These are phyloP conservation scores for Pimephales promelas DNA, from an alignment of 2,113 vertebrate species.

Conservation along the genomic window DNA sequence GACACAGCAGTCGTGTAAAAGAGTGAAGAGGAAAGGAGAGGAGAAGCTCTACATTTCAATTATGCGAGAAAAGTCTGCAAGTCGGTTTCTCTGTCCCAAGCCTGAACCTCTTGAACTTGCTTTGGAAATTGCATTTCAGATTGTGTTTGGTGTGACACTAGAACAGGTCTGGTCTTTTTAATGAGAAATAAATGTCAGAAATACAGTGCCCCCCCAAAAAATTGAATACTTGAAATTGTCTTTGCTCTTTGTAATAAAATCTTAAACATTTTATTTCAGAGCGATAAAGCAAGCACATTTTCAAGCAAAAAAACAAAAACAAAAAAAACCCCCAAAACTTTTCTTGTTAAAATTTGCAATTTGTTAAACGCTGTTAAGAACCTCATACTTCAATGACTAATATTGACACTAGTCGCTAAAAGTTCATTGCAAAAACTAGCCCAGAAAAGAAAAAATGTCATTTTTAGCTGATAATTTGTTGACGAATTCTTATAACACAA, in stretches of 20 bases:
- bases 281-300: not conserved
- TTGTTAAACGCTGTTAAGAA: not conserved
- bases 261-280: not conserved
- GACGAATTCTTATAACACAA: not conserved
- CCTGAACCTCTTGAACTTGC: slow-evolving; percentile 10
- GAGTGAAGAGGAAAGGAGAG: not conserved
- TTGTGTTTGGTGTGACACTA: not conserved
- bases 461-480: not conserved
- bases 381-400: not conserved
- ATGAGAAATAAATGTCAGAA: not conserved
- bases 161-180: not conserved
- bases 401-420: not conserved
- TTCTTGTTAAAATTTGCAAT: not conserved
- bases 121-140: not conserved
- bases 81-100: not conserved
- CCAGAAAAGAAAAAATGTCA: not conserved
- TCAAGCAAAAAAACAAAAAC: not conserved
- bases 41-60: not conserved
- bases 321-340: not conserved
- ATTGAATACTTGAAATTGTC: not conserved
- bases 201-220: not conserved
- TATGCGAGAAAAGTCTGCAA: not conserved
- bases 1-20: not conserved
- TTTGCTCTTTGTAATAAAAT: not conserved
- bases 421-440: not conserved